Evolutionary conservation across 2,113 vertebrate genomes (phyloP).

Genomic region (Bubo scandiacus): DNA sequence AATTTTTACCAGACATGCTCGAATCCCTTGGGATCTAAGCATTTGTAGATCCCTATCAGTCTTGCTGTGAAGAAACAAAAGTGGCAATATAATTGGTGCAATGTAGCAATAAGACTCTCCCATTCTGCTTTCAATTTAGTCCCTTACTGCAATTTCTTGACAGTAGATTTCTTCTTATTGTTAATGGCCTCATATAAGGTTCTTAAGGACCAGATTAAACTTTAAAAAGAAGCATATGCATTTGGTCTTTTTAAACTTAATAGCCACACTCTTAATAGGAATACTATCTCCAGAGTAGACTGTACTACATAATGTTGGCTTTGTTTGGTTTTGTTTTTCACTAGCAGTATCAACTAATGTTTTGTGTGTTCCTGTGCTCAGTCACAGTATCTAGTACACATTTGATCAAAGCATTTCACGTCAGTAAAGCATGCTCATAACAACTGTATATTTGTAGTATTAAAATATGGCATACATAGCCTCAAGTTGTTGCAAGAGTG

Average conservation of each 20-base stretch:
- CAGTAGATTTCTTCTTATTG: conserved; percentile 65
- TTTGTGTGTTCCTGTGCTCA: neutral
- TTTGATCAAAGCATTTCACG: neutral
- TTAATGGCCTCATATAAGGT: conserved; percentile 41
- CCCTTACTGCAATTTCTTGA: conserved; percentile 80
- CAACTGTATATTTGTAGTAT: neutral
- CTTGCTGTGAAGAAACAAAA: conserved; percentile 77
- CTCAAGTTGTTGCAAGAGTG: neutral
- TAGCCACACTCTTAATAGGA: conserved; percentile 1
- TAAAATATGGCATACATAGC: neutral
- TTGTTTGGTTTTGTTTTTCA: neutral
- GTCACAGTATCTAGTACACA: neutral
- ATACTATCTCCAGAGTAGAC: neutral
- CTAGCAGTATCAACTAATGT: neutral
- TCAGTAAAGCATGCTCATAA: neutral
- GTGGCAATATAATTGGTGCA: conserved; percentile 67
- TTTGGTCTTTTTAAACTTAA: conserved; percentile 40
- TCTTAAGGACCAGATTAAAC: conserved; percentile 56
- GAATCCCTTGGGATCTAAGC: conserved; percentile 65
- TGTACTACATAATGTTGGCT: neutral
- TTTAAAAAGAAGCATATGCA: conserved; percentile 36
- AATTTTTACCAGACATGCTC: conserved; percentile 76
- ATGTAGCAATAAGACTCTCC: conserved; percentile 71
- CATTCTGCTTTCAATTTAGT: conserved; percentile 82
- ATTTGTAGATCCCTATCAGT: conserved; percentile 75